These are phyloP conservation scores for Vannuccia rotundouncinata DNA, from an alignment of 2,888 invertebrate genomes.

Conservation along the genomic window DNA sequence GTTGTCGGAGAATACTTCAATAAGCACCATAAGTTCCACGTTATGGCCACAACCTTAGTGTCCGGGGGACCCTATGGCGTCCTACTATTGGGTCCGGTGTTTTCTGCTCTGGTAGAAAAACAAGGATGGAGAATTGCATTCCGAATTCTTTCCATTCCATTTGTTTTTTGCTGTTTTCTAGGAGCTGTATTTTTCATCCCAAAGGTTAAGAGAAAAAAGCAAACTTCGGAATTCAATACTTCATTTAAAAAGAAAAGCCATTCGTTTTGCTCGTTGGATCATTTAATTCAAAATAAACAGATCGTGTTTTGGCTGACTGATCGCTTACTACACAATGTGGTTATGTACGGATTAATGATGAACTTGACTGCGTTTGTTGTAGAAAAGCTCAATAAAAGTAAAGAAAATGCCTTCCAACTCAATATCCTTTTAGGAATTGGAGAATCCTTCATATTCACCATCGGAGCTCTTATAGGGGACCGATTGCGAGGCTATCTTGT, in stretches of 20 bases:
- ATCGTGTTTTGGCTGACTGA: conserved; percentile 36
- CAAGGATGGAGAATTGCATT: conserved; percentile 37
- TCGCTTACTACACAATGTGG: conserved; percentile 34
- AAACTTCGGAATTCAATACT: background rate
- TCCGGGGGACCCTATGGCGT: conserved; percentile 38
- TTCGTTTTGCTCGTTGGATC: conserved; percentile 35
- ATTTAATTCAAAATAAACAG: conserved; percentile 31
- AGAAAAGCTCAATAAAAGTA: background rate
- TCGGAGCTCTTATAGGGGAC: conserved; percentile 30
- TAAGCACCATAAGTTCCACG: conserved; percentile 34
- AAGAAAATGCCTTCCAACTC: background rate
- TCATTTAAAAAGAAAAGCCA: background rate
- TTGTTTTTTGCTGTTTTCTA: background rate
- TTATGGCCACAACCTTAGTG: conserved; percentile 36
- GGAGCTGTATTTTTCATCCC: conserved; percentile 21
- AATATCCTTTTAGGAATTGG: conserved; percentile 34
- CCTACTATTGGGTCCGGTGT: conserved; percentile 35
- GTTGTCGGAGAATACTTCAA: conserved; percentile 36
- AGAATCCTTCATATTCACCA: conserved; percentile 38
- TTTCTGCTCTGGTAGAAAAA: conserved; percentile 20
- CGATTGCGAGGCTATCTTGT: conserved; percentile 32
- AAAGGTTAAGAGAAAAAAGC: background rate
- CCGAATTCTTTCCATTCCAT: conserved; percentile 28
- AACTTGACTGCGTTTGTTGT: conserved; percentile 27
- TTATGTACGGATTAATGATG: conserved; percentile 39